Evolutionary conservation across 2,797 vertebrate genomes (phyloP), one percentile per base, ranked within the genome.

Genomic region (Falco columbarius): DNA sequence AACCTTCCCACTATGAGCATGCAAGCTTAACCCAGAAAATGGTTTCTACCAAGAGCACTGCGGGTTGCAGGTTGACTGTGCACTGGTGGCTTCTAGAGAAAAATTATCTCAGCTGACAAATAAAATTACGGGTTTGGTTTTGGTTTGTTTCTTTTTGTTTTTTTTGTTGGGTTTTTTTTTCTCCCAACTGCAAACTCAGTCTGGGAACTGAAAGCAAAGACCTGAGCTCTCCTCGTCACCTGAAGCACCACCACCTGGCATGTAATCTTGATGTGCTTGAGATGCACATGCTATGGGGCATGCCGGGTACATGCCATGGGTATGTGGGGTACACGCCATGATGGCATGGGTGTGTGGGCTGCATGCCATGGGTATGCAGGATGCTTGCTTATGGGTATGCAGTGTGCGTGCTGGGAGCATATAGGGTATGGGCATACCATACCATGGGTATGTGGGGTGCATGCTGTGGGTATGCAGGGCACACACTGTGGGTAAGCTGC

Each of bases 311-410:
- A 0, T 1, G 56, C 75, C 36, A 24, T 19, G 65, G 16, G 58
- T 17, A 18, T 54, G 12, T 4, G 6, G 12, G 16, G 17, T 56
- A 49, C 54, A 54, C 4, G 19, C 12, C 1, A 1, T 4, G 27
- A 54, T 4, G 19, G 10, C 1, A 1, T 4, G 27, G 44, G 34
- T 24, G 23, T 12, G 20, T 32, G 30, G 27, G 42, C 8, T 44
- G 23, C 9, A 27, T 8, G 42, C 42, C 10, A 14, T 0, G 2
- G 36, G 47, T 27, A 47, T 3, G 2, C 10, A 9, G 32, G 66
- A 9, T 44, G 52, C 38, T 4, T 40, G 32, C 68, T 0, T 0
- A 0, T 24, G 9, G 26, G 32, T 11, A 16, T 3, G 17, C 3
- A 7, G 42, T 23, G 46, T 30, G 44, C 29, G 51, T 9, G 0